Percentiles rank a stretch among this genome's conserved stretches.
Evolutionary conservation across 1,140 invertebrate genomes (phyloP).

Genomic region (Ostrea edulis): DNA sequence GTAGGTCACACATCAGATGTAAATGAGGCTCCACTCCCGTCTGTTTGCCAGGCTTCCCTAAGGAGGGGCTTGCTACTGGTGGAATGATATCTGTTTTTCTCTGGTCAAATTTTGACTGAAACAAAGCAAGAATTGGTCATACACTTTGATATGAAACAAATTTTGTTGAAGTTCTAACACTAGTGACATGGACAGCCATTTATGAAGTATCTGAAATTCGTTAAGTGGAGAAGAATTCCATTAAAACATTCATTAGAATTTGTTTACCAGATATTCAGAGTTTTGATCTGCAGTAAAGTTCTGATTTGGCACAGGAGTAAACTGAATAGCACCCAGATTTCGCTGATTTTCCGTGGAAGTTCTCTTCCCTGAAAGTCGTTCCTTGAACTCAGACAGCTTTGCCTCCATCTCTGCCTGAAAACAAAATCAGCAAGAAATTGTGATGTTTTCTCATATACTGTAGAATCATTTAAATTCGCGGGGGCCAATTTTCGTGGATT

Average conservation of each 20-base stretch:
- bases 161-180: too few relatives aligned
- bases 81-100: background rate
- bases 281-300: background rate
- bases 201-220: too few relatives aligned
- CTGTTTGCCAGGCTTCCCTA: conserved; percentile 41
- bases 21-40: conserved; percentile 66
- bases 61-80: conserved; percentile 62
- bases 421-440: conserved; percentile 8
- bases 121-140: background rate
- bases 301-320: conserved; percentile 58
- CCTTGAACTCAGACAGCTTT: conserved; percentile 63
- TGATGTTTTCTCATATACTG: too few relatives aligned
- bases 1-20: conserved; percentile 69
- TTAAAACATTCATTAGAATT: too few relatives aligned
- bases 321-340: conserved; percentile 47
- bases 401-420: conserved; percentile 57
- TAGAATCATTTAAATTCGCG: too few relatives aligned
- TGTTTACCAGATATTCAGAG: background rate
- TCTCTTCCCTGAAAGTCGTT: conserved; percentile 53
- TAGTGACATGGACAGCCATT: too few relatives aligned
- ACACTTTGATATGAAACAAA: too few relatives aligned
- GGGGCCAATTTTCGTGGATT: too few relatives aligned
- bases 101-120: background rate
- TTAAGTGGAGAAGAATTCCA: too few relatives aligned
- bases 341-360: background rate